Base-by-base conservation (phyloP, 2,113 vertebrate species). In the Caranx ignobilis region DNA sequence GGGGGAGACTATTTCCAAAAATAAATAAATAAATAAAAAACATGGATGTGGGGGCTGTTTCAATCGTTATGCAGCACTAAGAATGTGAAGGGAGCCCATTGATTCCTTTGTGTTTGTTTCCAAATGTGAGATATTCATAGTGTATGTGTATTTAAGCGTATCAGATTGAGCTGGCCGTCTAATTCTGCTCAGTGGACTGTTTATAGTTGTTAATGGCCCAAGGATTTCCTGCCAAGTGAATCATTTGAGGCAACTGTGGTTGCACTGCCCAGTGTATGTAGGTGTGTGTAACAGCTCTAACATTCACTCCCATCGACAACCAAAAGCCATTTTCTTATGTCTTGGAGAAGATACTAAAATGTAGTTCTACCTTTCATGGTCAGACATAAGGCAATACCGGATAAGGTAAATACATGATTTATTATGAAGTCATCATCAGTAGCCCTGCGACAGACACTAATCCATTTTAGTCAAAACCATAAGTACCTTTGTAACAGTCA, bases 121-220 rank as follows among this genome's bases (percentile, higher is more conserved):
- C 52, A 87, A 72, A 81, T 71, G 73, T 87, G 48, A 91, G 83
- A 87, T 90, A 93, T 86, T 88, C 84, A 85, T 77, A 77, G 68
- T 66, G 62, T 37, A 55, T 81, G 75, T 83, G 85, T 87, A 86
- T 89, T 87, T 88, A 89, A 87, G 74, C 70, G 9, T 76, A 73
- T 90, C 84, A 81, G 79, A 88, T 81, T 77, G 57, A 87, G 65
- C 43, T 77, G 34, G 67, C 65, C 43, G 76, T 47, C 55, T 89
- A 84, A 90, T 87, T 88, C 77, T 90, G 83, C 84, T 93, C 90
- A 78, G 61, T 86, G 59, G 62, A 87, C 86, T 88, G 83, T 87
- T 88, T 76, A 45, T 37, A 57, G 71, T 81, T 63, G 59, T 64
- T 75, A 64, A 52, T 74, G 81, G 72, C 48, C 77, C 84, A 88